Percentiles rank a stretch among this genome's conserved stretches.
phyloP scores from a whole-genome alignment of 2,888 invertebrate genomes.

The Endotricha flammealis region DNA sequence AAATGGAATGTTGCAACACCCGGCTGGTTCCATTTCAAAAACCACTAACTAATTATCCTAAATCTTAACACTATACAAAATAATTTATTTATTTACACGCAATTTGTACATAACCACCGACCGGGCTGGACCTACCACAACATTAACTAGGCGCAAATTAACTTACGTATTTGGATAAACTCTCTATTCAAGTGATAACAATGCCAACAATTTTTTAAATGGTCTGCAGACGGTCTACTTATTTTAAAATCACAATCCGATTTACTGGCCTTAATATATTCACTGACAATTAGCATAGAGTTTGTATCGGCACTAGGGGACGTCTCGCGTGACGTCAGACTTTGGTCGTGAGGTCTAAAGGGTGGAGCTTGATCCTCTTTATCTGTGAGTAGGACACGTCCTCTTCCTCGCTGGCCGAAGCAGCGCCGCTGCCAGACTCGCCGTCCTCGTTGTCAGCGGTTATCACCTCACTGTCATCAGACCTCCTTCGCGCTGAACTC shows the following conservation, averaged over 20 bases:
- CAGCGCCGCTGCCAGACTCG: constrained; percentile 64
- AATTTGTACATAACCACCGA: constrained; percentile 67
- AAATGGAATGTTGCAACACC: constrained; percentile 56
- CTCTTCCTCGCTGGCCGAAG: constrained; percentile 66
- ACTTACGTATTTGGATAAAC: constrained; percentile 76
- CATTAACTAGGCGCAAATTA: constrained; percentile 61
- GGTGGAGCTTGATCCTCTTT: constrained; percentile 78
- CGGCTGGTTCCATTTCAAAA: constrained; percentile 45
- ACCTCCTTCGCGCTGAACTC: constrained; percentile 67
- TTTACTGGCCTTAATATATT: constrained; percentile 66
- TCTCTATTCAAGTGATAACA: constrained; percentile 72
- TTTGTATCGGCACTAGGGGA: constrained; percentile 36
- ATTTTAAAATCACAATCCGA: constrained; percentile 70
- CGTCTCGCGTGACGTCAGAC: constrained; percentile 69
- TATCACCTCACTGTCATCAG: constrained; percentile 72
- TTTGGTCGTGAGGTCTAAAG: constrained; percentile 83
- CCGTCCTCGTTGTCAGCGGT: constrained; percentile 62
- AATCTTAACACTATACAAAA: constrained; percentile 48
- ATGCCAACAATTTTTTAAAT: constrained; percentile 49
- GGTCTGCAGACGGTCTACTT: constrained; percentile 44
- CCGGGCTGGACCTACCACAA: constrained; percentile 57
- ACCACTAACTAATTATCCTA: constrained; percentile 55
- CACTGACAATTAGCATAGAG: constrained; percentile 42
- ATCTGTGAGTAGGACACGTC: constrained; percentile 78
- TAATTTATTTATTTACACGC: constrained; percentile 69